Conservation (phyloP, 37 sponge, comb jelly and placozoan species). For the Aplysina aerophoba region DNA sequence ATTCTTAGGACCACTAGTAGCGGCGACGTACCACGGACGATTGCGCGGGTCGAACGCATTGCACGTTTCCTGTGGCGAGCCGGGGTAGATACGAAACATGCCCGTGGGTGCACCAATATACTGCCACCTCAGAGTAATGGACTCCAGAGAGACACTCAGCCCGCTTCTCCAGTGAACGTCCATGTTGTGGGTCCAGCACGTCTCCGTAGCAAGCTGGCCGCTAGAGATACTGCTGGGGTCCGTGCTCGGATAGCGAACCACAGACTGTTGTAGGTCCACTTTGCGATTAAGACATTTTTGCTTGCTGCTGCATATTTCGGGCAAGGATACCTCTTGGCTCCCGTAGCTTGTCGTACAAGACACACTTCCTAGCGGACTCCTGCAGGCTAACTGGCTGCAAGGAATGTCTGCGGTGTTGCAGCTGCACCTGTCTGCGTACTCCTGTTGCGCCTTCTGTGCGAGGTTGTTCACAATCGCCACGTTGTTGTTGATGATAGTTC, state of each 20-base stretch:
- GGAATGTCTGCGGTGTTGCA: neutral
- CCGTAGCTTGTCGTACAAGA: neutral
- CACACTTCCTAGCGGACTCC: neutral
- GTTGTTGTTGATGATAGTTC: neutral
- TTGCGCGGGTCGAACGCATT: slow-evolving; percentile 38
- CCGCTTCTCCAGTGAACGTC: neutral
- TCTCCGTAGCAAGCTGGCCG: neutral
- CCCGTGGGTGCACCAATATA: slow-evolving; percentile 27
- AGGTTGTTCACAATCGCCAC: neutral
- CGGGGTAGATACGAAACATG: neutral
- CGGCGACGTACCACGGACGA: slow-evolving; percentile 52
- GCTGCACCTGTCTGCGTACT: neutral
- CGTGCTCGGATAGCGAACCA: neutral
- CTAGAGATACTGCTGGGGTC: neutral
- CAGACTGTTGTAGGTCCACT: neutral
- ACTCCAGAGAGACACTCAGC: slow-evolving; percentile 3
- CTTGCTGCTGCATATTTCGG: neutral
- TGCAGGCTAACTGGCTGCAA: neutral
- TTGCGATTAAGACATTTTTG: neutral
- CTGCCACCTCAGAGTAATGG: slow-evolving; percentile 26
- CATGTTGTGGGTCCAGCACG: slow-evolving; percentile 13
- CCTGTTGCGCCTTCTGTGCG: neutral
- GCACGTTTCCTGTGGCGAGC: slow-evolving; percentile 16
- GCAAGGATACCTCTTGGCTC: neutral
- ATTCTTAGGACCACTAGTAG: slow-evolving; percentile 50